A percentile compares a stretch with the other conserved stretches of the same genome.
phyloP scores from a whole-genome alignment of 1,140 invertebrate genomes.

The Dinoponera quadriceps region DNA sequence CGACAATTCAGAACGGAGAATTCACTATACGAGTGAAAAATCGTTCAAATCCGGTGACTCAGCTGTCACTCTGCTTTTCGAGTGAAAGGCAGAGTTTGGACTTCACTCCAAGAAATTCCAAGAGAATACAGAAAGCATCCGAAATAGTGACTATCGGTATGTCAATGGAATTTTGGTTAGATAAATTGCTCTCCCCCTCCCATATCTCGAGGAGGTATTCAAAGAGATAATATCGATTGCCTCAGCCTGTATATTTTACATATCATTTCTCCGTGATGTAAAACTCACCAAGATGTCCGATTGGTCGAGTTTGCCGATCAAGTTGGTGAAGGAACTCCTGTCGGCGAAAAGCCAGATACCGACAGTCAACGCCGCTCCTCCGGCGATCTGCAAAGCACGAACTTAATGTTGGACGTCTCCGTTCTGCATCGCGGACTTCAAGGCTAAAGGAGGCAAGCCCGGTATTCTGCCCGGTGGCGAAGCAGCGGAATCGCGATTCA shows the following conservation, averaged over 20 bases:
- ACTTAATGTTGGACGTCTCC: constrained; percentile 46
- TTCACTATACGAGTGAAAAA: too few species aligned
- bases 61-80: too few species aligned
- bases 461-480: constrained; percentile 1
- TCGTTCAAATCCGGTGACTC: too few species aligned
- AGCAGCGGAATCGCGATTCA: background rate
- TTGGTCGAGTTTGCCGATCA: constrained; percentile 87
- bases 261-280: background rate
- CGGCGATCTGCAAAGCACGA: constrained; percentile 88
- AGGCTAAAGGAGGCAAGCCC: constrained; percentile 43
- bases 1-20: too few species aligned
- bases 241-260: too few species aligned
- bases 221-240: background rate
- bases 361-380: constrained; percentile 90
- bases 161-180: background rate
- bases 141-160: background rate
- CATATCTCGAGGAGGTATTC: background rate
- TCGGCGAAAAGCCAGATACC: constrained; percentile 92
- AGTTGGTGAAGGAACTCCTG: constrained; percentile 88
- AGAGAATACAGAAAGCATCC: too few species aligned
- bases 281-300: constrained; percentile 87
- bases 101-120: too few species aligned
- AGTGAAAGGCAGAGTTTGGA: too few species aligned
- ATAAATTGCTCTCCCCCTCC: background rate
- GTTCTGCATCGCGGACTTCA: constrained; percentile 64